Evolutionary conservation across 2,113 vertebrate species (phyloP).

Genomic region (Vireo altiloquus): DNA sequence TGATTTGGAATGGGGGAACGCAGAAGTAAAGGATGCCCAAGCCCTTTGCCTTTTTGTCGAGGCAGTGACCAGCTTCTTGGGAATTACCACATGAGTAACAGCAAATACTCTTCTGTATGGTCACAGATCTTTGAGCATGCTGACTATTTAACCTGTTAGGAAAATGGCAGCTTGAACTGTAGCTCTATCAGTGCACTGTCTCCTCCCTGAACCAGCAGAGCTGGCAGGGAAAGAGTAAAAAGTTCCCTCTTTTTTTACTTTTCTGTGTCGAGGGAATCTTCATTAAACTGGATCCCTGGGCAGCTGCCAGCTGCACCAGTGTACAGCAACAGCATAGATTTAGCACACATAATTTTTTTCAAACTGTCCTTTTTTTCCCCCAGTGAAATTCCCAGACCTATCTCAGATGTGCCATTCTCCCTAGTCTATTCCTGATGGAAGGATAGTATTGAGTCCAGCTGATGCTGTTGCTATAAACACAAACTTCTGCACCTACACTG

Average conservation of each 20-base stretch:
- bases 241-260: background rate
- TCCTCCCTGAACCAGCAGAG: background rate
- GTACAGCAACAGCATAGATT: background rate
- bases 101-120: background rate
- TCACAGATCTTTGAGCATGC: background rate
- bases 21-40: accelerated
- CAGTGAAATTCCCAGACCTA: background rate
- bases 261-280: background rate
- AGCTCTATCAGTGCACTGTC: background rate
- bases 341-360: background rate
- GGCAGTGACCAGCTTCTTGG: background rate
- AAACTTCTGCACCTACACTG: background rate
- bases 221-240: background rate
- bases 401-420: background rate
- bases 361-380: background rate
- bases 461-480: background rate
- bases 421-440: background rate
- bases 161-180: background rate
- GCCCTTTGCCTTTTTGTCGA: accelerated
- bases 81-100: background rate
- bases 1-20: background rate
- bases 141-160: background rate
- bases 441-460: background rate
- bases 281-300: background rate
- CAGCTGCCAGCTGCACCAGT: background rate